Conservation (phyloP, 2,888 invertebrate genomes). For the Kuschelorhynchus macadamiae region DNA sequence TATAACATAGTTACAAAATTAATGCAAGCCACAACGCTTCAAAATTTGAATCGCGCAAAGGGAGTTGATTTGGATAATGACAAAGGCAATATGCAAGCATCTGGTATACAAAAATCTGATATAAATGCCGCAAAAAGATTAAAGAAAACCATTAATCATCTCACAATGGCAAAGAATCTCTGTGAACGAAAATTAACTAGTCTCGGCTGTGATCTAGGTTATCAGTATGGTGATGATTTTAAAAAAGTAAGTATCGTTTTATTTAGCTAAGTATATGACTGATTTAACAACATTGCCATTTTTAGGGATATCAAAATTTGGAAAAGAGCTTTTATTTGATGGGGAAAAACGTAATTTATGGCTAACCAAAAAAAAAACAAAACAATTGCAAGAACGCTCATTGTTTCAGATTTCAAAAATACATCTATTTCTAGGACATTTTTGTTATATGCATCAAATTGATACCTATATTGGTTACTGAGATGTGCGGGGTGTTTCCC, state of each 20-base stretch:
- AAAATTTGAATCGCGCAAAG: constrained; percentile 89
- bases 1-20: constrained; percentile 92
- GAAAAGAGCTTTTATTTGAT: no score
- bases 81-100: constrained; percentile 69
- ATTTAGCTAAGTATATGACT: no score
- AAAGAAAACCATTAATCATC: constrained; percentile 86
- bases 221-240: constrained; percentile 61
- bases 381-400: no score
- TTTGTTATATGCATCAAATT: no score
- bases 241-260: constrained; percentile 55
- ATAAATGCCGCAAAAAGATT: constrained; percentile 85
- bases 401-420: no score
- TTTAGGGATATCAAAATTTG: no score
- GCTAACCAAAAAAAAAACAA: no score
- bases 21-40: constrained; percentile 93
- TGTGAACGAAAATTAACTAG: constrained; percentile 83
- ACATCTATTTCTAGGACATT: no score
- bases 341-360: no score
- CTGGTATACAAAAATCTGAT: constrained; percentile 81
- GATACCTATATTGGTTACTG: no score
- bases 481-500: no score
- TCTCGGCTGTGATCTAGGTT: constrained; percentile 83
- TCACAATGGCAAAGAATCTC: constrained; percentile 84
- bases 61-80: constrained; percentile 80
- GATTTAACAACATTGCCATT: no score